phyloP scores from a whole-genome alignment of 2,797 vertebrate species.

The Numenius phaeopus region DNA sequence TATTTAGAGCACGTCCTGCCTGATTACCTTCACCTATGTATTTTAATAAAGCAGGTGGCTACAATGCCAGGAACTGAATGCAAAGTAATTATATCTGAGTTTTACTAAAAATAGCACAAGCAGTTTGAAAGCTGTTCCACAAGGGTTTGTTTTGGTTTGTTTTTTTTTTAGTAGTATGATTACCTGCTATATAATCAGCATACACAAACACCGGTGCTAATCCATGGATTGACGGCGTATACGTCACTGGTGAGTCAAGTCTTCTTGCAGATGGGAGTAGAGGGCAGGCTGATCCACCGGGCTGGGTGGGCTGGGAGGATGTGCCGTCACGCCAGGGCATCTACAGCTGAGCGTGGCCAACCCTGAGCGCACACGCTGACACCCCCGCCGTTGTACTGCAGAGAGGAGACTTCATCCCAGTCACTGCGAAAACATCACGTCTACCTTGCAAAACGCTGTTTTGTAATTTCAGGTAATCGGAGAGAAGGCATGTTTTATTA shows the following conservation, averaged over 20 bases:
- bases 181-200: slow-evolving; percentile 6
- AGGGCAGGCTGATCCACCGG: neutral
- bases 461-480: neutral
- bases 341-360: neutral
- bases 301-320: neutral
- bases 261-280: neutral
- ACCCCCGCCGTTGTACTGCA: accelerated
- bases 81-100: neutral
- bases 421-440: neutral
- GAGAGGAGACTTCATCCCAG: neutral
- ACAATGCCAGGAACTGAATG: neutral
- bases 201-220: neutral
- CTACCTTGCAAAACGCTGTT: neutral
- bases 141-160: neutral
- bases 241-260: neutral
- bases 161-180: neutral
- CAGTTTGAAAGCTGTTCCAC: neutral
- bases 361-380: accelerated
- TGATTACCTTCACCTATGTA: neutral
- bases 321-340: neutral
- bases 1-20: neutral
- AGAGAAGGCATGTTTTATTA: neutral
- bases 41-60: neutral
- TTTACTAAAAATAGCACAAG: slow-evolving; percentile 31
- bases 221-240: neutral